Base-by-base conservation (phyloP, 1,140 invertebrate species). In the Hesperophylax magnus region DNA sequence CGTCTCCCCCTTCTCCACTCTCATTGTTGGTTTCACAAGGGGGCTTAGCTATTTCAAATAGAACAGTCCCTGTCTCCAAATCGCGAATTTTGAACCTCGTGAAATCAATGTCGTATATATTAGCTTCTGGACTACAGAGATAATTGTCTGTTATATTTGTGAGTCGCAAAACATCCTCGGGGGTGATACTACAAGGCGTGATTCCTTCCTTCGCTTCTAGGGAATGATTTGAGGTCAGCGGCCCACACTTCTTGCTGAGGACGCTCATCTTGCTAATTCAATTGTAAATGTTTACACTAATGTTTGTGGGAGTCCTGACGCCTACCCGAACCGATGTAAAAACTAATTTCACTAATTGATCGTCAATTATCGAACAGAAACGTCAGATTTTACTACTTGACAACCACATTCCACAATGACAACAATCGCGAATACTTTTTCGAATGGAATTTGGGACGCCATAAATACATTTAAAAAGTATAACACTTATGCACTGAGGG, bases 31-130 rank as follows among this genome's bases (percentile, higher is more conserved):
- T 90, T 78, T 93, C 92, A 88, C 63, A 92, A 91, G 72, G 87
- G 87, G 60, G 92, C 88, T 99, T 99, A 7, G 97, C 96, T 79
- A 99, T 98, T 92, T 99, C 98, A 91, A 99, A 99, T 24, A 99
- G 91, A 56, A 98, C 93, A 8, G 94, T 95, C 22, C 96, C 97
- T 81, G 95, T 96, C 85, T 99, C 98, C 86, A 99, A 91, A 88
- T 99, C 98, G 77, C 98, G 91, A 81, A 99, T 97, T 91, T 98
- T 98, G 89, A 99, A 99, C 31, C 97, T 92, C 34, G 97, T 98
- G 89, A 99, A 99, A 88, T 99, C 98, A 86, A 99, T 99, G 85
- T 98, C 97, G 90, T 97, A 99, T 75, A 98, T 92, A 90, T 99
- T 99, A 24, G 97, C 98, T 85, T 98, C 97, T 20, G 97, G 96